phyloP scores from a whole-genome alignment of 2,113 vertebrate genomes.

The Drymodes brunneopygia region DNA sequence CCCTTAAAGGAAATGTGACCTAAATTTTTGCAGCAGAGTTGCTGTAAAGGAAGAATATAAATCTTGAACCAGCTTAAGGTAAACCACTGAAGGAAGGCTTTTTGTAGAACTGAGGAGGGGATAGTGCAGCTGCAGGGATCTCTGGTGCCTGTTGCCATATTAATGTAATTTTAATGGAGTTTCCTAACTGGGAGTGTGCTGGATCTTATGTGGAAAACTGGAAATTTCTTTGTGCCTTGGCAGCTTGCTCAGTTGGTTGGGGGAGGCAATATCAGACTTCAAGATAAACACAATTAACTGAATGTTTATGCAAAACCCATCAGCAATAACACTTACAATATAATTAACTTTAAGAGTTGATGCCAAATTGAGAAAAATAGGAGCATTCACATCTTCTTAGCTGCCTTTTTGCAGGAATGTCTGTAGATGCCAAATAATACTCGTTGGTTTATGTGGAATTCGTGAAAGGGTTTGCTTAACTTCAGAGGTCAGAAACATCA shows the following conservation, averaged over 20 bases:
- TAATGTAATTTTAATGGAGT: background rate
- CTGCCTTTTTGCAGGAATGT: constrained; percentile 18
- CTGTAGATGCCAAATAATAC: constrained; percentile 26
- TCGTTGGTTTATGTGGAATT: constrained; percentile 7
- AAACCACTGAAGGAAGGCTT: background rate
- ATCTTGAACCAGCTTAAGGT: background rate
- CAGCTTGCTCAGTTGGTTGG: background rate
- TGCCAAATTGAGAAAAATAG: constrained; percentile 35
- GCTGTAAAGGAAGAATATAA: background rate
- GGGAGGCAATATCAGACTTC: background rate
- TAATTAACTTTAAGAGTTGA: background rate
- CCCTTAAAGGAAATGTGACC: constrained; percentile 29
- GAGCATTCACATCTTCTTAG: constrained; percentile 17
- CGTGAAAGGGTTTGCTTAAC: background rate
- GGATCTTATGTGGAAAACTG: background rate
- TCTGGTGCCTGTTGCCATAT: background rate
- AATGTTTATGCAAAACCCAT: constrained; percentile 8
- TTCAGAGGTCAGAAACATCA: background rate
- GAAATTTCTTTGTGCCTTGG: background rate
- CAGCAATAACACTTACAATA: background rate
- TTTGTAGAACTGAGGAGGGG: background rate
- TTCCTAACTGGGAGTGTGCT: background rate
- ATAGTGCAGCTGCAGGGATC: background rate
- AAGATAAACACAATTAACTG: background rate
- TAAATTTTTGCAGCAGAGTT: constrained; percentile 9